Base-by-base conservation (phyloP, 92 coral and sea anemone species). In the Virgularia gustaviana region DNA sequence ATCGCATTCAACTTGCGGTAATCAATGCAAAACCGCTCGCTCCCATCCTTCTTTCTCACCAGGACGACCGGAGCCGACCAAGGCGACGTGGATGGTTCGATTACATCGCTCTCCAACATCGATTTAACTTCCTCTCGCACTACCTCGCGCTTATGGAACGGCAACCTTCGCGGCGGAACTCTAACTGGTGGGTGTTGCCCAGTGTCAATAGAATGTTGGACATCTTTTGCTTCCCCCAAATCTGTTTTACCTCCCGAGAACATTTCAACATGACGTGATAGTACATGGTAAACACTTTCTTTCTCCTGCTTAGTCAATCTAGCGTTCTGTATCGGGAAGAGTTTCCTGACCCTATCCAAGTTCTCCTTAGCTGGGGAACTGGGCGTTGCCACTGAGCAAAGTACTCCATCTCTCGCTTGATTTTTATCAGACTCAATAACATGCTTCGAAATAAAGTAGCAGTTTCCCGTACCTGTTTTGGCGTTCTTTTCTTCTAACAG, bases 1-100 rank as follows among this genome's bases (percentile, higher is more conserved):
- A 75, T 77, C 23, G 32, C 25, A 41, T 81, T 81, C 6, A 81
- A 59, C 34, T n/a, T 81, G 16, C 72, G 72, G 24, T 64, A 81
- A 56, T 81, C 85, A 1, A 73, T 57, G 56, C 85, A 61, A 47
- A 47, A 47, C n/a, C 55, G 15, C 22, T 19, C 20, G n/a, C 20
- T 47, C 6, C 55, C n/a, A 25, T 47, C 55, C 22, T 47, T 47
- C 55, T 47, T 47, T 15, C 55, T 47, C 22, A 4, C 55, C 3
- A 47, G 15, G 6, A 47, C n/a, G 6, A 47, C 55, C n/a, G n/a
- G n/a, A n/a, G n/a, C n/a, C n/a, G n/a, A n/a, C 55, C 6, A 52
- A 22, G 58, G 31, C 28, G 58, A 52, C 13, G 3, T 33, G 30
- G 3, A 52, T 33, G 55, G 6, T 47, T 15, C 18, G 55, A 47